Evolutionary conservation across 2,888 invertebrate genomes (phyloP).

Genomic region (Aporophyla nigra): DNA sequence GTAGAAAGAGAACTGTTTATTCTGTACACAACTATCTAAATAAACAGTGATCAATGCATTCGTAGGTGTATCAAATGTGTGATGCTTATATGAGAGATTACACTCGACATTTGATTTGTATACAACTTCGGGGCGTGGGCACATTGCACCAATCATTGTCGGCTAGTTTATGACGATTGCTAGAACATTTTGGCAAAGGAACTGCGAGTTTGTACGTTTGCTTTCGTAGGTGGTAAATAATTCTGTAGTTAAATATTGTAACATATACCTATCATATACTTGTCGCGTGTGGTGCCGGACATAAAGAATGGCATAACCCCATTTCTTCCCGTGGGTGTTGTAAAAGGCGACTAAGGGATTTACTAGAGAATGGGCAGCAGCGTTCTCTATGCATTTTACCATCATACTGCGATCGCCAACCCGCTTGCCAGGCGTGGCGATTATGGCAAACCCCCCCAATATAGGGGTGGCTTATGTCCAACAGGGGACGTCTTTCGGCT

Average conservation of each 20-base stretch:
- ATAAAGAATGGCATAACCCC: too few species aligned
- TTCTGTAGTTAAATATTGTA: slow-evolving; percentile 10
- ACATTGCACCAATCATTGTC: slow-evolving; percentile 41
- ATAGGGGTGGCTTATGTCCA: too few species aligned
- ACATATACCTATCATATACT: too few species aligned
- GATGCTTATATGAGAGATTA: slow-evolving; percentile 33
- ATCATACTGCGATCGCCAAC: too few species aligned
- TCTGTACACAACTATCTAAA: background rate
- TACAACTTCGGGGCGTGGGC: slow-evolving; percentile 25
- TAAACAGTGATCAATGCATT: slow-evolving; percentile 11
- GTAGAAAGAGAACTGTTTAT: background rate
- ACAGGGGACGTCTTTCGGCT: too few species aligned
- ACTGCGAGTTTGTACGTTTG: slow-evolving; percentile 15
- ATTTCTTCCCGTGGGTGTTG: too few species aligned
- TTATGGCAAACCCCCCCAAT: too few species aligned
- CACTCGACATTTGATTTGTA: slow-evolving; percentile 31
- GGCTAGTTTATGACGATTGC: background rate
- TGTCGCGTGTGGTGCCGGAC: too few species aligned
- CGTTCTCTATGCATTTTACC: too few species aligned
- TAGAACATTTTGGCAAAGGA: slow-evolving; percentile 33
- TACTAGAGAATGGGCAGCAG: too few species aligned
- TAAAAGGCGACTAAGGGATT: too few species aligned
- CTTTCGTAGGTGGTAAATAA: slow-evolving; percentile 5
- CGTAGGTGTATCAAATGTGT: slow-evolving; percentile 10
- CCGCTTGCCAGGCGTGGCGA: too few species aligned